Evolutionary conservation across 2,888 invertebrate species (phyloP), one percentile per base, ranked within the genome.

Genomic region (Epirrita christyi): DNA sequence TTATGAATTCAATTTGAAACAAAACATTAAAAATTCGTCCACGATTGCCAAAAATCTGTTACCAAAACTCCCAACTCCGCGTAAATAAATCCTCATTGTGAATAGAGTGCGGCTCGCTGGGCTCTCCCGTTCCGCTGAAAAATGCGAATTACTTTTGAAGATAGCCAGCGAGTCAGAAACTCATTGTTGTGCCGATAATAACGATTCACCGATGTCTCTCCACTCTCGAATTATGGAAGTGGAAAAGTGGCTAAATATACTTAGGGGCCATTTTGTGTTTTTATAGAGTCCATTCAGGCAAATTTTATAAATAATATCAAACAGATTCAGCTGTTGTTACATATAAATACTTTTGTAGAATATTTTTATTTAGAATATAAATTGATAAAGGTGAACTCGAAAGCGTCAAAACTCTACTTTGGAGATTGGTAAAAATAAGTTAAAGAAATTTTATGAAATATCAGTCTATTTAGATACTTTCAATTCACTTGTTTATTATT

Each of bases 161-260:
- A 85, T 83, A 81, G 72, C 77, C 84, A 86, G 79, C 81, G 65
- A 90, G 84, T 83, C 90, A 90, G 90, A 90, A 92, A 88, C 74
- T 84, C 88, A 90, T 92, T 92, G 92, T 92, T 88, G 74, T 80
- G 32, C 61, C 79, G 91, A 91, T 90, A 21, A 21, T 21, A 91
- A 82, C 85, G 81, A 76, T 75, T 75, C 81, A 52, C 61, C 78
- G 80, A 78, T 78, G 80, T 68, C 71, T 70, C 71, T 73, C 80
- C 76, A 67, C 73, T 73, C 71, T 81, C 75, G 85, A 87, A 86
- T 83, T 84, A 84, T 82, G 71, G 75, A 76, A 73, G 72, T 72
- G 76, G 81, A 85, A 82, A 84, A 87, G 80, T 83, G 81, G 73
- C 38, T 49, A 38, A 55, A 46, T 51, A 55, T 56, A 21, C 21